Evolutionary conservation across 2,888 invertebrate genomes (phyloP), one percentile per base, ranked within the genome.

Genomic region (Pogonocherus hispidulus): DNA sequence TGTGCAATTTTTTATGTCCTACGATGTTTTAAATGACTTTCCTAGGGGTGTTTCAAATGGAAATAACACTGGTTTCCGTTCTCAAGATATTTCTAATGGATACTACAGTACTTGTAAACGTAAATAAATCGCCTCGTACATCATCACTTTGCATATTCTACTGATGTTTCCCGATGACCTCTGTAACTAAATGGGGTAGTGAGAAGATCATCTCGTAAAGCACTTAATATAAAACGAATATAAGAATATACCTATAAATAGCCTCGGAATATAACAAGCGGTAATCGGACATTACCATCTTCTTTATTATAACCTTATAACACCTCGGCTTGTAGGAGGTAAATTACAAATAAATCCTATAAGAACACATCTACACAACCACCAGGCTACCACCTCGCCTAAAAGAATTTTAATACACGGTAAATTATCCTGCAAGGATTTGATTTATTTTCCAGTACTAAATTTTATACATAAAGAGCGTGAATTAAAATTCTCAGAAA

Each of bases 401-500:
- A 57, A 44, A 46, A 23, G 57, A 20, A 41, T 57, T 44, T 41
- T 57, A 44, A 37, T 57, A 44, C 20, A 27, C 27, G 27, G 32
- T 59, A 47, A 47, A 59, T 59, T 59, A 59, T 59, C 27, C 16
- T 18, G 47, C 59, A 46, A 44, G 23, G 47, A 16, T 59, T 59
- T 59, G 59, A 59, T 59, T 59, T 59, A 59, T 59, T 47, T 47
- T 27, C 27, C 23, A 47, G 59, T 32, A 32, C 59, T 59, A 59
- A 59, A 59, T 59, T 59, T 19, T 47, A 41, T 47, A 47, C 47
- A 59, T 59, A 59, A 59, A 47, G 59, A 27, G 59, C 47, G 27
- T 59, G 22, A 32, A 62, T 51, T 51, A 51, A 62, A 60, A 62
- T 51, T 62, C 60, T 35, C 27, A 16, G 60, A 62, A 62, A 27